Evolutionary conservation across 2,797 vertebrate species (phyloP).

Genomic region (Bufotes viridis): DNA sequence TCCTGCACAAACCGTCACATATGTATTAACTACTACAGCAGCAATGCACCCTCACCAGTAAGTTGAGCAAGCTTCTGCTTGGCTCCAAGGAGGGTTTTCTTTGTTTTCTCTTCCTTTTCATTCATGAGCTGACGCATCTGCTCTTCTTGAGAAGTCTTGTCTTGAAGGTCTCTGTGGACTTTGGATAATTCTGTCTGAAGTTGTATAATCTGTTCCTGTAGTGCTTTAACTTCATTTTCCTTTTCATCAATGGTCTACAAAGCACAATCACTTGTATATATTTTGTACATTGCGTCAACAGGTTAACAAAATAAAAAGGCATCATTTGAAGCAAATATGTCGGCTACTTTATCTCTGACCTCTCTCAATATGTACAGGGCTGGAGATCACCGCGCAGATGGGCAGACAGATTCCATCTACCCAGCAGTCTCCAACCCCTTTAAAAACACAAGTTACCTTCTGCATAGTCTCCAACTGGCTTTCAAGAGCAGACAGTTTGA

Average conservation of each 20-base stretch:
- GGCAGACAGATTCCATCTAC: neutral
- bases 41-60: conserved; percentile 72
- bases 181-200: conserved; percentile 84
- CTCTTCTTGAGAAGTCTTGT: conserved; percentile 86
- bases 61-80: conserved; percentile 92
- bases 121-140: conserved; percentile 87
- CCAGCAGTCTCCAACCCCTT: neutral
- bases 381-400: too few species aligned
- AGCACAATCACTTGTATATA: neutral
- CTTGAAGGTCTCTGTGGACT: conserved; percentile 89
- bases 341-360: neutral
- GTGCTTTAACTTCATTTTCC: conserved; percentile 81
- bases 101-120: conserved; percentile 95
- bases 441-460: conserved; percentile 75
- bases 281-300: neutral
- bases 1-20: too few species aligned
- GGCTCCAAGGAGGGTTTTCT: conserved; percentile 87
- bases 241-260: conserved; percentile 84
- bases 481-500: conserved; percentile 83
- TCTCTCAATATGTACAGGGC: too few species aligned
- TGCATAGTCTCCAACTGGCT: conserved; percentile 85
- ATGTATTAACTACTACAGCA: neutral
- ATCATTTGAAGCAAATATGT: neutral
- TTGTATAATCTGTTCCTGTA: conserved; percentile 85
- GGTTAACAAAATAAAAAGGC: neutral